Percentiles rank a stretch among this genome's conserved stretches.
phyloP scores from a whole-genome alignment of 2,888 invertebrate species.

The Trichogramma evanescens region DNA sequence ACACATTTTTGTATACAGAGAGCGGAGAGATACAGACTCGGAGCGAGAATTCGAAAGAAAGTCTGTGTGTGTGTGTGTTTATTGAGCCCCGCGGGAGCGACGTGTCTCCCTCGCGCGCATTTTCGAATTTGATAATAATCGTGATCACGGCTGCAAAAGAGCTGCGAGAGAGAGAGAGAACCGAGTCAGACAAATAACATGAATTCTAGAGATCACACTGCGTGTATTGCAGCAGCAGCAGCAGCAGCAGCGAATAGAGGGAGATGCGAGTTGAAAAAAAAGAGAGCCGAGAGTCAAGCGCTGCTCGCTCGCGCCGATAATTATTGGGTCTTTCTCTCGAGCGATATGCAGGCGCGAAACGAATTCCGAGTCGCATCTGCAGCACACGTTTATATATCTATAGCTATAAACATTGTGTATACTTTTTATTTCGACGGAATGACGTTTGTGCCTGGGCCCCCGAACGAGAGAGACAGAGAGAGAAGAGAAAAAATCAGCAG shows the following conservation, averaged over 20 bases:
- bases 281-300: too few species aligned
- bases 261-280: too few species aligned
- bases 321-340: constrained; percentile 7
- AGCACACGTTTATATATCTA: neutral
- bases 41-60: neutral
- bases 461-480: neutral
- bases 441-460: neutral
- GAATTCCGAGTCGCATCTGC: constrained; percentile 3
- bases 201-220: constrained; percentile 30
- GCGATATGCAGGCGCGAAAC: neutral
- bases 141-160: constrained; percentile 29
- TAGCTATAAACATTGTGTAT: neutral
- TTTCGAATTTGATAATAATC: constrained; percentile 40
- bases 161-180: neutral
- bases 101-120: constrained; percentile 4
- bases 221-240: too few species aligned
- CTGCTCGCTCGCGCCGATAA: constrained; percentile 4
- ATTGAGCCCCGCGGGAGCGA: constrained; percentile 10
- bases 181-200: constrained; percentile 34
- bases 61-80: neutral
- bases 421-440: neutral
- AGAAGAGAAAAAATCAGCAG: neutral
- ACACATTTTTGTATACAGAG: too few species aligned
- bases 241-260: too few species aligned
- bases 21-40: neutral